Evolutionary conservation across 2,888 invertebrate genomes (phyloP).

Genomic region (Pandemis heparana): DNA sequence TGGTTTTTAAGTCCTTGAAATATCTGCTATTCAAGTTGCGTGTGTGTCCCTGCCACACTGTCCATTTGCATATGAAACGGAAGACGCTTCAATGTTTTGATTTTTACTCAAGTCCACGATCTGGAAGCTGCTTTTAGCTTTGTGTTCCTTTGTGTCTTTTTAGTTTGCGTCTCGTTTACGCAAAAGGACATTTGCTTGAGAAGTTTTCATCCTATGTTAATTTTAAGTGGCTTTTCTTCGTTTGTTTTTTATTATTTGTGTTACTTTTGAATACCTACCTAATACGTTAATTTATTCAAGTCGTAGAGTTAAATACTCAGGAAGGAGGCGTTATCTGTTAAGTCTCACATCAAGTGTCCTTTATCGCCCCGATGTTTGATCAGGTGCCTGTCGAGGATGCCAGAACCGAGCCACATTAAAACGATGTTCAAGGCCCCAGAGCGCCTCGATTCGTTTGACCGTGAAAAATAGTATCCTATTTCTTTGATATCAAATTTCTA

Average conservation of each 20-base stretch:
- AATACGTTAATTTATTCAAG: not conserved
- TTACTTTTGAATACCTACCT: constrained; percentile 6
- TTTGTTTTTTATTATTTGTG: constrained; percentile 10
- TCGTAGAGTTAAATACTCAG: constrained; percentile 52
- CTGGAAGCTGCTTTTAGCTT: constrained; percentile 55
- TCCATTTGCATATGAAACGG: constrained; percentile 78
- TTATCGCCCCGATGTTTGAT: constrained; percentile 83
- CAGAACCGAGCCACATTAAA: constrained; percentile 63
- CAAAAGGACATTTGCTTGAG: constrained; percentile 52
- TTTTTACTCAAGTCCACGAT: constrained; percentile 66
- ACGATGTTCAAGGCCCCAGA: constrained; percentile 67
- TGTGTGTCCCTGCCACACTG: constrained; percentile 63
- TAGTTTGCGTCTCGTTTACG: constrained; percentile 55
- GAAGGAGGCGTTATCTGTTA: constrained; percentile 74
- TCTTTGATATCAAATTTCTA: constrained; percentile 59
- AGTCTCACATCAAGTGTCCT: constrained; percentile 81
- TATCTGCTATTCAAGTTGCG: constrained; percentile 50
- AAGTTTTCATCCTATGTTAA: constrained; percentile 47
- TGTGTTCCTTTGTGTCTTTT: constrained; percentile 60
- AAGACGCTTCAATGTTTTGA: constrained; percentile 71
- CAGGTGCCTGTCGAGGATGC: constrained; percentile 75
- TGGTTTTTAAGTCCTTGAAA: constrained; percentile 2
- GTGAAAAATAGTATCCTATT: constrained; percentile 63
- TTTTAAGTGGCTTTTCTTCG: constrained; percentile 45
- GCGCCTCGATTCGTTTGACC: constrained; percentile 63